These are phyloP conservation scores for Cyaniris semiargus DNA, from an alignment of 2,888 invertebrate species.

Conservation along the genomic window DNA sequence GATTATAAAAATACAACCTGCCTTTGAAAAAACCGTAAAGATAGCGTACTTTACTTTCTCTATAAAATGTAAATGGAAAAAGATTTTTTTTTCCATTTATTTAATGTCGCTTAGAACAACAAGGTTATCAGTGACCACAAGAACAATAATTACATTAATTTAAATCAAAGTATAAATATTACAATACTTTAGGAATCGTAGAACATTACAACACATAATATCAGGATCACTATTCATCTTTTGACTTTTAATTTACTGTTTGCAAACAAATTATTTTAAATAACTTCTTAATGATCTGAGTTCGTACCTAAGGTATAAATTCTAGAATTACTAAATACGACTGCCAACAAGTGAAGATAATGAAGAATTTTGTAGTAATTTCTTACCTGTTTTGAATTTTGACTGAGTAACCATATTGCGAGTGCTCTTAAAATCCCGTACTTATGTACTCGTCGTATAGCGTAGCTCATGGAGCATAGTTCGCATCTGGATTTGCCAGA, in stretches of 20 bases:
- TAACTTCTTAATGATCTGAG: neutral
- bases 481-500: conserved; percentile 86
- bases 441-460: conserved; percentile 82
- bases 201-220: no score
- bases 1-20: neutral
- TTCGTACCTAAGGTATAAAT: neutral
- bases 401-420: conserved; percentile 81
- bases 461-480: conserved; percentile 84
- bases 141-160: no score
- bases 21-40: neutral
- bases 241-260: neutral
- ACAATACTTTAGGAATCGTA: no score
- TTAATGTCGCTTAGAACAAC: no score
- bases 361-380: neutral
- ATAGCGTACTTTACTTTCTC: neutral
- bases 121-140: no score
- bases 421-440: conserved; percentile 80
- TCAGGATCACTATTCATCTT: neutral
- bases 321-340: neutral
- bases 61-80: neutral
- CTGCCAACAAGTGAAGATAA: no score
- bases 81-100: no score
- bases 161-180: no score
- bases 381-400: conserved; percentile 71
- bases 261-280: neutral